Conservation (phyloP, 2,113 vertebrate species). For the Raphicerus campestris region DNA sequence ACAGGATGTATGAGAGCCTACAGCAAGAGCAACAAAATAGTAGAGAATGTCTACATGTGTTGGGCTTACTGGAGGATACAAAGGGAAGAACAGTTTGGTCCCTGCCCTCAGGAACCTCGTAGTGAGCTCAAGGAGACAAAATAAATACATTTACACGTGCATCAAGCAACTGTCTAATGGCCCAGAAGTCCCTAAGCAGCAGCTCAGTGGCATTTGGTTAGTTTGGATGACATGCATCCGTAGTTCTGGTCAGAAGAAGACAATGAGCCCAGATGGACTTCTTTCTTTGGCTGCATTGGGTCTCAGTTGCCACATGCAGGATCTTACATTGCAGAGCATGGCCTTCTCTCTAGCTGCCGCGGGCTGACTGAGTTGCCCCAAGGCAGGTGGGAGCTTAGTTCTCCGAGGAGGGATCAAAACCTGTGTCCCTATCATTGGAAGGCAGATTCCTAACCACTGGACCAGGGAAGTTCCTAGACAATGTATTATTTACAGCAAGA, state of each 20-base stretch:
- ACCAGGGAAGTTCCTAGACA: background rate
- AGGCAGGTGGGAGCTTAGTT: background rate
- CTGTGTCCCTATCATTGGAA: background rate
- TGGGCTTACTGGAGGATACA: background rate
- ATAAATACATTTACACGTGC: background rate
- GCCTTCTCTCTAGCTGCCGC: rapidly evolving
- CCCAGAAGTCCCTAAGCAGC: background rate
- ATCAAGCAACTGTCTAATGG: background rate
- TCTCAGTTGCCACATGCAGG: background rate
- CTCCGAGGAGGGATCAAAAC: rapidly evolving
- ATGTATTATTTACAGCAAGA: background rate
- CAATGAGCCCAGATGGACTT: background rate
- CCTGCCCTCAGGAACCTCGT: background rate
- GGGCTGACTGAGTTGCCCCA: rapidly evolving
- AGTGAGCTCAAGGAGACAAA: background rate
- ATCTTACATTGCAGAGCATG: background rate
- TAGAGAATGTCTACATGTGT: background rate
- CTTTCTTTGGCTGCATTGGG: background rate
- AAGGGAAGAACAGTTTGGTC: background rate
- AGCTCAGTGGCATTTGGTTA: background rate
- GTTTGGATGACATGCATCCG: background rate
- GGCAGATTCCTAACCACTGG: background rate
- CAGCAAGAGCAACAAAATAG: background rate
- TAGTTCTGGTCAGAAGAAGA: background rate
- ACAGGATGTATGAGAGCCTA: background rate